Base-by-base conservation (phyloP, 2,888 invertebrate species). In the Tanaodytes sp. region DNA sequence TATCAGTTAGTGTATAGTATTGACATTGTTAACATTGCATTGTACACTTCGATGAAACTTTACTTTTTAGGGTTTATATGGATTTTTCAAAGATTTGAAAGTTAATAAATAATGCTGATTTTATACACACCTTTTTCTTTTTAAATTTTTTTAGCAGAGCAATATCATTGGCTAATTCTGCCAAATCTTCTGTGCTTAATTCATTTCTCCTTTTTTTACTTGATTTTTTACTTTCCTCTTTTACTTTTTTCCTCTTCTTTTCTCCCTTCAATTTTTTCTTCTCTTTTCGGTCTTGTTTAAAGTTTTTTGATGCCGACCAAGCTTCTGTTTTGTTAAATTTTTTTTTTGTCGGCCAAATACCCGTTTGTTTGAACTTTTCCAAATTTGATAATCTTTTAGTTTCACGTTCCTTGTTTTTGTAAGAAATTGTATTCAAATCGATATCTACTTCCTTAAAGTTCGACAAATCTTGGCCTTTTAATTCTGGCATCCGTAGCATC, bases 401-500 rank as follows among this genome's bases (percentile, higher is more conserved):
- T 84, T 97, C 97, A 76, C 91, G 89, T 77, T 91, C 89, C 75
- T 91, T 92, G 82, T 97, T 92, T 80, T 88, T 91, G 78, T 95
- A 97, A 0, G 91, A 87, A 74, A 98, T 90, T 19, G 87, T 86
- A 80, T 92, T 92, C 12, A 91, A 84, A 84, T 97, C 93, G 4
- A 95, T 86, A 30, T 90, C 81, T 2, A 87, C 87, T 83, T 90
- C 84, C 15, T 86, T 78, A 78, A 92, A 92, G 48, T 85, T 86
- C 0, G 86, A 84, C 0, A 87, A 75, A 15, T 89, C 88, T 67
- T 86, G 86, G 33, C 91, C 91, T 81, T 92, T 94, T 1, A 97
- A 85, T 86, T 99, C 99, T 0, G 98, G 97, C 97, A 99, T 98
- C 80, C 92, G 90, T 0, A 98, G 99, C 78, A 98, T 87, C 77